A percentile compares a stretch with the other conserved stretches of the same genome.
Evolutionary conservation across 2,113 vertebrate genomes (phyloP).

Genomic region (Oxyruncus cristatus): DNA sequence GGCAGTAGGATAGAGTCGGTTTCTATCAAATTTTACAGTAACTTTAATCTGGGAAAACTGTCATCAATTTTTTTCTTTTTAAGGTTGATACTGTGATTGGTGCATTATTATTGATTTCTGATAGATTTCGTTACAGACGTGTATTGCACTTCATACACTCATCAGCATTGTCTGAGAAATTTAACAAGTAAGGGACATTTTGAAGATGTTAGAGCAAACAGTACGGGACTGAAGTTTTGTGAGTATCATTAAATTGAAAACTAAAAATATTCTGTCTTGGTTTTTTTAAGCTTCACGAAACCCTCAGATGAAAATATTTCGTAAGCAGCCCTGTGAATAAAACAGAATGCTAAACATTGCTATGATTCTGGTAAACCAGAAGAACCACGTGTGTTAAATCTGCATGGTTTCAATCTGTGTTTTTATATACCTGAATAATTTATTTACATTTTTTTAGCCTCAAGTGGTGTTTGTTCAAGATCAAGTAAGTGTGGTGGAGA

Average conservation of each 20-base stretch:
- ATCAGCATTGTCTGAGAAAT: background rate
- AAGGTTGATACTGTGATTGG: background rate
- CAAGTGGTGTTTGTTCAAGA: background rate
- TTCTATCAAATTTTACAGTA: background rate
- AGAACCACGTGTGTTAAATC: background rate
- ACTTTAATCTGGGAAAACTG: background rate
- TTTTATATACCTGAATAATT: background rate
- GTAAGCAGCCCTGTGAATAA: background rate
- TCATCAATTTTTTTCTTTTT: background rate
- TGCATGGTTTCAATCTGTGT: background rate
- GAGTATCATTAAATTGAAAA: background rate
- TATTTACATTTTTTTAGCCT: background rate
- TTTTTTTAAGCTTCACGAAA: background rate
- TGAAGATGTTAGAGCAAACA: background rate
- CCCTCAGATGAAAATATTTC: background rate
- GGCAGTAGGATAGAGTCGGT: background rate
- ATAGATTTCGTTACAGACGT: background rate
- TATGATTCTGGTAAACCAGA: background rate
- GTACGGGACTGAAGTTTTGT: background rate
- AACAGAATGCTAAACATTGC: background rate
- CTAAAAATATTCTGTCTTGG: background rate
- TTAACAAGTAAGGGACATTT: background rate
- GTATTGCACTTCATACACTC: background rate
- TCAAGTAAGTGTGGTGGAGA: background rate
- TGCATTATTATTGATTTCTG: background rate